phyloP scores from a whole-genome alignment of 2,113 vertebrate genomes.

The Hippolais icterina region DNA sequence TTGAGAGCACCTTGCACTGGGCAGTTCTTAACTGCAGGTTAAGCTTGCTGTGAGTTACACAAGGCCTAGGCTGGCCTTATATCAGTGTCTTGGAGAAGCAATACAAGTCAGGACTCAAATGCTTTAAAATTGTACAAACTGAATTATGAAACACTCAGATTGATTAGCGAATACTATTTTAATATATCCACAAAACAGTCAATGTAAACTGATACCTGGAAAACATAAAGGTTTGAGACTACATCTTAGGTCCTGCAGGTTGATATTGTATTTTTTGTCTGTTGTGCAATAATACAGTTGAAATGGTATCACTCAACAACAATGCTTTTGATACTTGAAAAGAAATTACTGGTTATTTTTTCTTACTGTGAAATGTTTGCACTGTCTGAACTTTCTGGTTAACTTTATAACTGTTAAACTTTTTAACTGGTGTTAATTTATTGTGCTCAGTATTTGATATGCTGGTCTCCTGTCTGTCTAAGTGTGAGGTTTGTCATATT shows the following conservation, averaged over 20 bases:
- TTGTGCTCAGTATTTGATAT: conserved; percentile 61
- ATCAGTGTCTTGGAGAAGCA: conserved; percentile 13
- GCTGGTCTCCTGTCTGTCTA: conserved; percentile 53
- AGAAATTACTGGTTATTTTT: conserved; percentile 66
- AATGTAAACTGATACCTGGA: conserved; percentile 26
- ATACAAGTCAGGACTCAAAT: conserved; percentile 4
- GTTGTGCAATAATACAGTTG: conserved; percentile 65
- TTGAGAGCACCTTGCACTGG: not conserved
- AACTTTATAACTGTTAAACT: conserved; percentile 69
- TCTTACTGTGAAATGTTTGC: conserved; percentile 79
- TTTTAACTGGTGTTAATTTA: conserved; percentile 75
- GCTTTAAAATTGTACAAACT: not conserved
- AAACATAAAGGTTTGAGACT: not conserved
- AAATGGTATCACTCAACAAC: conserved; percentile 60
- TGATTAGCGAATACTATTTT: not conserved
- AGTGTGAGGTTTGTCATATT: conserved; percentile 37
- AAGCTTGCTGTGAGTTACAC: not conserved
- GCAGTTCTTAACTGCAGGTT: not conserved
- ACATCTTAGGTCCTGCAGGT: not conserved
- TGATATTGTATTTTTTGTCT: conserved; percentile 45
- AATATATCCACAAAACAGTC: not conserved
- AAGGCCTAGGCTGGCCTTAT: conserved; percentile 30
- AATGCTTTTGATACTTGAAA: conserved; percentile 81
- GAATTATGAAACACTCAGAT: not conserved
- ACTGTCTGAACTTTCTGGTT: conserved; percentile 73